Conservation (phyloP, 35 echinoderm and acorn worm species). For the Strongylocentrotus purpuratus region DNA sequence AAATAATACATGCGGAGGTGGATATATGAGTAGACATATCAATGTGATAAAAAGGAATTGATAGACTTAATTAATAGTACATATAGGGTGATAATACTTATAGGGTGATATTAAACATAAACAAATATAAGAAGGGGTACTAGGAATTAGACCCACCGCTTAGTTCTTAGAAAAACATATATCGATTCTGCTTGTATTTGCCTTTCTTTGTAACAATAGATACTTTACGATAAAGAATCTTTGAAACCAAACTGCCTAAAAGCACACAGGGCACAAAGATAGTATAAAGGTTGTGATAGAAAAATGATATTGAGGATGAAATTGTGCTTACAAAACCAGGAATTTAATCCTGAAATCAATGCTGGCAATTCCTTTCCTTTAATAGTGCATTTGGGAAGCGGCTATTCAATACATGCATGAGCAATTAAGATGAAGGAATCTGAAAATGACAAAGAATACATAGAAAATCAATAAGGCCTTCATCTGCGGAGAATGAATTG, state of each 20-base stretch:
- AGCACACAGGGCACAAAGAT: not conserved
- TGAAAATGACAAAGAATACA: not conserved
- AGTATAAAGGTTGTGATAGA: not conserved
- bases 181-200: no score
- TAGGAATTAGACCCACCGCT: no score
- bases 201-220: no score
- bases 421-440: not conserved
- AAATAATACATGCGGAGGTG: no score
- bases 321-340: not conserved
- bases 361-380: not conserved
- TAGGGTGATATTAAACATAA: no score
- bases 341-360: not conserved
- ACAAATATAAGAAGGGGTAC: no score
- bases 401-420: not conserved
- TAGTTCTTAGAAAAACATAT: no score
- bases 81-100: no score
- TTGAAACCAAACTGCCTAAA: not conserved
- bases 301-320: not conserved
- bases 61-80: no score
- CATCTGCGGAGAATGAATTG: not conserved
- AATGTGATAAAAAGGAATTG: no score
- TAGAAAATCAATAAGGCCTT: not conserved
- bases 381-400: not conserved
- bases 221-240: no score
- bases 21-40: no score